Percentiles rank a stretch among this genome's conserved stretches.
phyloP scores from a whole-genome alignment of 2,113 vertebrate genomes.

The Myotis brandtii region DNA sequence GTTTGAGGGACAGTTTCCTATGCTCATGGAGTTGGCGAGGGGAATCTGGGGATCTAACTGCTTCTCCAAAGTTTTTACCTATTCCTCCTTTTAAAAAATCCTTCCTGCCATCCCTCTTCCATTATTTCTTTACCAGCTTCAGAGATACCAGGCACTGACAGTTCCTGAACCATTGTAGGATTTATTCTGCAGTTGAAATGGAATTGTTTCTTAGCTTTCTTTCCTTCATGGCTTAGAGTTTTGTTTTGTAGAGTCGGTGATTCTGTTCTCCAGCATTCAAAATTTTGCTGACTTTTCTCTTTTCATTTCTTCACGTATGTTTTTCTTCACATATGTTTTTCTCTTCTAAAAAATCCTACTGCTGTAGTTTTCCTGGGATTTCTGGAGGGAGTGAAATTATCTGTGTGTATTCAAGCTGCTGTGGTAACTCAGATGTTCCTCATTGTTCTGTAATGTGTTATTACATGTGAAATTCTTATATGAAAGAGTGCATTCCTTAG shows the following conservation, averaged over 20 bases:
- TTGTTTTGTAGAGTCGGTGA: conserved; percentile 26
- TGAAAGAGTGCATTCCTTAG: not conserved
- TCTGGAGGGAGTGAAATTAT: not conserved
- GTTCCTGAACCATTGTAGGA: not conserved
- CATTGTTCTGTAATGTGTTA: not conserved
- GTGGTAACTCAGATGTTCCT: conserved; percentile 34
- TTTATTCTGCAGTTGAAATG: conserved; percentile 2
- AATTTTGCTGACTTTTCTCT: conserved; percentile 28
- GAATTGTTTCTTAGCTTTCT: conserved; percentile 12
- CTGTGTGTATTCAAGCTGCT: not conserved
- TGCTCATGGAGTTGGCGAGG: not conserved
- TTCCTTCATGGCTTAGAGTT: not conserved
- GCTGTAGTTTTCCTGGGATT: conserved; percentile 21
- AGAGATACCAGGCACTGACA: not conserved
- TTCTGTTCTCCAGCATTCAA: not conserved
- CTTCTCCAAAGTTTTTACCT: conserved; percentile 28
- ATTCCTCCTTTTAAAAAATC: not conserved
- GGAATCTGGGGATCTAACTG: not conserved
- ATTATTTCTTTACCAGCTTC: not conserved
- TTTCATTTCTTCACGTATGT: not conserved
- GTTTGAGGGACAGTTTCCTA: not conserved
- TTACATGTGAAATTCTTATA: conserved; percentile 21
- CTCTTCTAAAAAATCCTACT: not conserved
- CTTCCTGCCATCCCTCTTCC: not conserved
- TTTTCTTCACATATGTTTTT: not conserved